Conservation (phyloP, 2,113 vertebrate genomes). For the Caracal caracal region DNA sequence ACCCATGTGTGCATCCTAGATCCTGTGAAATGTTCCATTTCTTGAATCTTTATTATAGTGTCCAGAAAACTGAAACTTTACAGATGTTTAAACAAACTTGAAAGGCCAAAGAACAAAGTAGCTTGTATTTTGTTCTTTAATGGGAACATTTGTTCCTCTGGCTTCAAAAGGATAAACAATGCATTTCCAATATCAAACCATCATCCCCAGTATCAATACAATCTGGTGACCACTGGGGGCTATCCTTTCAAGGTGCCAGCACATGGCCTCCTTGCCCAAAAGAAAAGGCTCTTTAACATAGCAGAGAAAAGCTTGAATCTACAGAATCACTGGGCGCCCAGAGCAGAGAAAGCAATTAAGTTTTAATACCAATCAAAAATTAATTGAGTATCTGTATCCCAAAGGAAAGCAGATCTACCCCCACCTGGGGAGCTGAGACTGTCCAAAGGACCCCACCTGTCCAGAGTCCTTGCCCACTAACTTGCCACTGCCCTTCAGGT, state of each 20-base stretch:
- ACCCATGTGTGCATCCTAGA: background rate
- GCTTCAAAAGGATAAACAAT: conserved; percentile 63
- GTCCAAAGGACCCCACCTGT: background rate
- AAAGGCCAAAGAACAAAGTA: conserved; percentile 59
- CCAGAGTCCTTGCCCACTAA: background rate
- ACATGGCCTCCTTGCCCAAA: background rate
- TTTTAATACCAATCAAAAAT: background rate
- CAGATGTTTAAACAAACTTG: conserved; percentile 57
- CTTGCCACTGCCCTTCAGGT: background rate
- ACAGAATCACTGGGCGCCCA: background rate
- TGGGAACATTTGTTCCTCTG: conserved; percentile 64
- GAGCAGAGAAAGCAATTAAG: background rate
- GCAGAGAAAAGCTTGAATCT: background rate
- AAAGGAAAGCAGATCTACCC: background rate
- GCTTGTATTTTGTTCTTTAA: conserved; percentile 68
- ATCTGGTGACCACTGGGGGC: background rate
- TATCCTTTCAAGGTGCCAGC: background rate
- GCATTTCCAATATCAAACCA: conserved; percentile 26
- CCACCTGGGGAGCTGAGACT: background rate
- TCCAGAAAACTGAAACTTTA: conserved; percentile 54
- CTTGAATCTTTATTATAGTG: conserved; percentile 41
- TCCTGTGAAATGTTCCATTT: conserved; percentile 35
- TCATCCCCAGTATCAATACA: background rate
- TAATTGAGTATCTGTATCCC: background rate
- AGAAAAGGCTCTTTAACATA: background rate